phyloP scores from a whole-genome alignment of 2,888 invertebrate species.

The Ichneumoninae sp. region DNA sequence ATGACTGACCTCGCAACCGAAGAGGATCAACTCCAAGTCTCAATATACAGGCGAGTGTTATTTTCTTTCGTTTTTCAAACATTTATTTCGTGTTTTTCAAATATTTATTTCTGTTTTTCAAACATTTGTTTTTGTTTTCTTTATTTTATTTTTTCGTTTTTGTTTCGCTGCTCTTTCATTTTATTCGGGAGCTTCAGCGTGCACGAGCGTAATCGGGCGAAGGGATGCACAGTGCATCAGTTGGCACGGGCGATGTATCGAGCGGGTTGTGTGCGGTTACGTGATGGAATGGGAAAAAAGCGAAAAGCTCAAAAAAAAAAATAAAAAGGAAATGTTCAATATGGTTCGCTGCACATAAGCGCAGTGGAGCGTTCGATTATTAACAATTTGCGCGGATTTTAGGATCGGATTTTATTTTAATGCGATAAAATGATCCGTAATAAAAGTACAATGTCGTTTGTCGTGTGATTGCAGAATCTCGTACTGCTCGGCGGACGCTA shows the following conservation, averaged over 20 bases:
- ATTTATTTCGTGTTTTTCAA: neutral
- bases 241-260: conserved; percentile 8
- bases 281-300: conserved; percentile 23
- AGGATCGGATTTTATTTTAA: neutral
- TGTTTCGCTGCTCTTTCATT: neutral
- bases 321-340: conserved; percentile 2
- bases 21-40: conserved; percentile 90
- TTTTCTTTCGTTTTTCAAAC: neutral
- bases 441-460: neutral
- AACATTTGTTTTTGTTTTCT: neutral
- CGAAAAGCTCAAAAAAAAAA: neutral
- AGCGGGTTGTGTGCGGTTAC: conserved; percentile 12
- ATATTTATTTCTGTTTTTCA: neutral
- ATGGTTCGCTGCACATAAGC: neutral
- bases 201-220: conserved; percentile 31
- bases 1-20: conserved; percentile 90
- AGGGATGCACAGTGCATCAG: conserved; percentile 1
- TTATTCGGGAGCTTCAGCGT: neutral
- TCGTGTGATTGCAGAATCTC: conserved; percentile 89
- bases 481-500: conserved; percentile 95
- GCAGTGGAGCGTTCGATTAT: neutral
- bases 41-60: conserved; percentile 91
- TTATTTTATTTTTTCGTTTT: neutral
- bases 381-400: neutral
- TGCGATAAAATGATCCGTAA: neutral